Evolutionary conservation across 1,140 invertebrate species (phyloP).

Genomic region (Polypedilum vanderplanki): DNA sequence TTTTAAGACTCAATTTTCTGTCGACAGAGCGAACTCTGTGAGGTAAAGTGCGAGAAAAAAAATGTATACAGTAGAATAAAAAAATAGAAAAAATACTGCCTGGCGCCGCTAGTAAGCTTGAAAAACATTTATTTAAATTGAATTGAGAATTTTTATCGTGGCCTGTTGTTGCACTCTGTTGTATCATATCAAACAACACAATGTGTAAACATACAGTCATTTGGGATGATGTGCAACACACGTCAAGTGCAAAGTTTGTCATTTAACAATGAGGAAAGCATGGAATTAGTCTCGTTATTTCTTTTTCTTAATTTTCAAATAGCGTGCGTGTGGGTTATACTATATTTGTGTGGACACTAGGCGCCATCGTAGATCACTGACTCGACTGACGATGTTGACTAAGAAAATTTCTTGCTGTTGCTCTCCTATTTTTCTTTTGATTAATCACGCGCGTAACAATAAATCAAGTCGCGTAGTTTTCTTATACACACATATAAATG

Average conservation of each 20-base stretch:
- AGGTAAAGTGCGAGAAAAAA: slow-evolving; percentile 11
- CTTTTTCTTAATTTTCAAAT: no score
- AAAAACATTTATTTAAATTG: slow-evolving; percentile 20
- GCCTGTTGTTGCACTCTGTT: background rate
- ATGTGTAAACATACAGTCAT: no score
- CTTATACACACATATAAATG: no score
- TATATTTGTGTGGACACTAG: background rate
- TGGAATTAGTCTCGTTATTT: no score
- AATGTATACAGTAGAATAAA: background rate
- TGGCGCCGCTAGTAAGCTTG: background rate
- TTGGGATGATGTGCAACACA: no score
- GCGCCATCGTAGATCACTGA: background rate
- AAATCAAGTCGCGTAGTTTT: background rate
- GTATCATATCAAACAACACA: background rate
- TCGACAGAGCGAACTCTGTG: no score
- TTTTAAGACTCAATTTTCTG: no score
- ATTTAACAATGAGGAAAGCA: no score
- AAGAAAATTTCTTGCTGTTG: background rate
- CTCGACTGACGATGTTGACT: background rate
- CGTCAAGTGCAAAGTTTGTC: no score
- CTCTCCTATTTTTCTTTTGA: background rate
- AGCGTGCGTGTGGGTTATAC: no score
- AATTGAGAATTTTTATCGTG: background rate
- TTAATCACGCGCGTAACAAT: background rate
- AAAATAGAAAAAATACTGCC: slow-evolving; percentile 3